Evolutionary conservation across 1,140 invertebrate genomes (phyloP), one percentile per base, ranked within the genome.

Genomic region (Chironomus tepperi): DNA sequence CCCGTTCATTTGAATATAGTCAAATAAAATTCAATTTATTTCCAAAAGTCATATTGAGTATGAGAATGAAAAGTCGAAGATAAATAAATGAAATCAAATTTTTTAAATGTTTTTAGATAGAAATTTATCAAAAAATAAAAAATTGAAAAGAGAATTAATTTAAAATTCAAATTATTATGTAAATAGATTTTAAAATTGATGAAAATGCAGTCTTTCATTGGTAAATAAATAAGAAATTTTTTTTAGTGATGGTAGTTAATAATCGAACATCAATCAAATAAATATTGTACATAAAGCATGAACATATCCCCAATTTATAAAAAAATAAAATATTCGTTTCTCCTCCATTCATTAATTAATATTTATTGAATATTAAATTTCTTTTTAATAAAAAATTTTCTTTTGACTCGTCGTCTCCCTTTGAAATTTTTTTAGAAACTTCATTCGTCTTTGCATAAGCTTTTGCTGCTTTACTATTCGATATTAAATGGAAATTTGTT

Each of bases 301-400:
- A 57, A 57, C 47, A 57, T 57, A 57, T 57, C 47, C 43, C 47
- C 47, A 57, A 57, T n/a, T n/a, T 12, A 57, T n/a, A 57, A 12
- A n/a, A n/a, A n/a, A n/a, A n/a, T 12, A 12, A 57, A 57, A 12
- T 34, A 34, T 34, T 34, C 24, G 24, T 34, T 34, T 57, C n/a
- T 57, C 47, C 47, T 57, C 24, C 47, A 57, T n/a, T 57, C 47
- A 57, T 57, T 57, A 57, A 57, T 57, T 57, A 57, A 57, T 57
- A 57, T 57, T 57, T 57, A 57, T 57, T 57, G 47, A 12, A 57
- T 57, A 57, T 57, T 57, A 15, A 57, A 57, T 57, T 57, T 57
- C 47, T 57, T 47, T 15, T 15, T 15, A 10, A 47, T 47, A 10
- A 47, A 47, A 47, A 10, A 10, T 57, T 57, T 57, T 57, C 12